phyloP scores from a whole-genome alignment of 1,140 invertebrate species.

The Gryllus bimaculatus region DNA sequence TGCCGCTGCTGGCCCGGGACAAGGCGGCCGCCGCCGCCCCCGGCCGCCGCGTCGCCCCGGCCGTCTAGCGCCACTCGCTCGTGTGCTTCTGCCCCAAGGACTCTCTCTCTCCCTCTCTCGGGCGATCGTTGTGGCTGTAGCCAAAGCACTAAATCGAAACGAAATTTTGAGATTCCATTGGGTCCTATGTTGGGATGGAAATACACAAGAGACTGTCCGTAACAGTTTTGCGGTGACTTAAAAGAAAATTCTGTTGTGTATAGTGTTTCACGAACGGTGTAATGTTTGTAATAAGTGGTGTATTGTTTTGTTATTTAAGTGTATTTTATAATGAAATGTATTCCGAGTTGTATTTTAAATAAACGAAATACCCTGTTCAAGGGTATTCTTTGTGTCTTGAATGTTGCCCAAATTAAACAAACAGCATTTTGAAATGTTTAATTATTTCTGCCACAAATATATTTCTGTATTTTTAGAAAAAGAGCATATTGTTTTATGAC shows the following conservation, averaged over 20 bases:
- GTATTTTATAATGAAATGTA: slow-evolving; percentile 1
- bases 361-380: not conserved
- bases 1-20: not conserved
- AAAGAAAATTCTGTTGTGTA: not conserved
- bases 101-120: no score
- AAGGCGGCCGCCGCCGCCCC: not conserved
- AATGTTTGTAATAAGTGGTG: not conserved
- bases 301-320: not conserved
- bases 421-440: no score
- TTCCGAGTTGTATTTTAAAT: not conserved
- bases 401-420: no score
- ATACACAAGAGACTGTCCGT: not conserved
- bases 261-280: not conserved
- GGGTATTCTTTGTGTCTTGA: no score
- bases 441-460: no score
- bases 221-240: not conserved
- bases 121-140: not conserved
- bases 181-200: not conserved
- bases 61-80: not conserved
- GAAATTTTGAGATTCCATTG: not conserved
- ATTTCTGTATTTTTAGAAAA: no score
- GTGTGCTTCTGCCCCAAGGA: not conserved
- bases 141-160: not conserved
- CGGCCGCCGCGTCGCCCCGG: not conserved
- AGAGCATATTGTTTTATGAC: no score